A percentile compares a stretch with the other conserved stretches of the same genome.
Conservation (phyloP, 64 coral and sea anemone species). For the Platygyra sinensis region DNA sequence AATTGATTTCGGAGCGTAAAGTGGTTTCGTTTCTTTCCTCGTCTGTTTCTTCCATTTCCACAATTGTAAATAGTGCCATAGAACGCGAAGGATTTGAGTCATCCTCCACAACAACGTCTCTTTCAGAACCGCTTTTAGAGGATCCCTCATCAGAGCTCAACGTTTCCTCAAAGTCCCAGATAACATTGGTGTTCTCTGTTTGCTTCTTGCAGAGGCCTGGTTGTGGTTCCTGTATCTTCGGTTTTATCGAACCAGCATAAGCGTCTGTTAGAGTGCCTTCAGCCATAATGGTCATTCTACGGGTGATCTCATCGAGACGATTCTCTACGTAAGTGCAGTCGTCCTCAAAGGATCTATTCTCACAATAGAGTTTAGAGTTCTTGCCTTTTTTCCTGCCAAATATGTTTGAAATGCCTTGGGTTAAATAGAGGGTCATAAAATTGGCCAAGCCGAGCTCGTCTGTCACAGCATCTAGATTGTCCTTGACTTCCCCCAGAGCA, state of each 20-base stretch:
- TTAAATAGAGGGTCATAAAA: slow-evolving; percentile 34
- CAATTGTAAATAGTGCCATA: too few species aligned
- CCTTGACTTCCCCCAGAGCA: slow-evolving; percentile 31
- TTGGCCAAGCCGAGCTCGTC: slow-evolving; percentile 47
- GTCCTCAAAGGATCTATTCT: background rate
- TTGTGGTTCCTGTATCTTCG: too few species aligned
- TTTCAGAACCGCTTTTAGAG: too few species aligned
- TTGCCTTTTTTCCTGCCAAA: background rate
- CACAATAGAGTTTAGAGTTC: background rate
- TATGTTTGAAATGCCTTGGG: slow-evolving; percentile 3
- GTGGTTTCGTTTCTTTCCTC: too few species aligned
- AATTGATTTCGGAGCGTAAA: too few species aligned
- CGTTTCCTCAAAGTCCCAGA: too few species aligned
- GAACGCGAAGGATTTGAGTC: too few species aligned
- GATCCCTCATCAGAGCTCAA: too few species aligned
- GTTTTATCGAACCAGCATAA: background rate
- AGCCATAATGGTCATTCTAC: background rate
- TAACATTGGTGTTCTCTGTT: too few species aligned
- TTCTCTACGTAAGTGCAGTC: background rate
- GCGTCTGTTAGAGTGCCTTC: background rate
- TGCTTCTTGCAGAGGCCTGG: too few species aligned
- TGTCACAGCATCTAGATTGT: slow-evolving; percentile 18
- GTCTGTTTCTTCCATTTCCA: too few species aligned
- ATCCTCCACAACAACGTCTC: too few species aligned
- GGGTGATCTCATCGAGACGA: background rate